Percentiles rank a stretch among this genome's conserved stretches.
These are phyloP conservation scores for Aplodontia rufa DNA, from an alignment of 2,113 vertebrate genomes.

Conservation along the genomic window DNA sequence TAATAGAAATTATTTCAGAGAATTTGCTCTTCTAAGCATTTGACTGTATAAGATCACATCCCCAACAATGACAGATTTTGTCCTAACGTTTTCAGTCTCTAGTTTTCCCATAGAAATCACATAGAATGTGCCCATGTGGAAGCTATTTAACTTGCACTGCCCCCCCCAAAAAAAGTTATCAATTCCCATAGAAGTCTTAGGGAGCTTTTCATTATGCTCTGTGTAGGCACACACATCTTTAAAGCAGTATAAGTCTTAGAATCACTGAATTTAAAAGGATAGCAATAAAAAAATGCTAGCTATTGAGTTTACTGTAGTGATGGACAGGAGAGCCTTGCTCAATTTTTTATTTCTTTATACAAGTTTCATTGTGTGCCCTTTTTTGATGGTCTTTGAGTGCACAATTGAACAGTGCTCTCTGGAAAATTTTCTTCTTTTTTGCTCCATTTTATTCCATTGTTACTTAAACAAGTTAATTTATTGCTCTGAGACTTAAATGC, in stretches of 20 bases:
- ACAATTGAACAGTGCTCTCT: conserved; percentile 41
- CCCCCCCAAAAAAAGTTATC: background rate
- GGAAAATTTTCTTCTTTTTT: conserved; percentile 25
- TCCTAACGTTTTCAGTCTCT: background rate
- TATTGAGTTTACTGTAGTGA: background rate
- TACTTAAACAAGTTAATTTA: conserved; percentile 58
- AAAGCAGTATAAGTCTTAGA: background rate
- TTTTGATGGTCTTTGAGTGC: conserved; percentile 23
- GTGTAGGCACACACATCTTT: background rate
- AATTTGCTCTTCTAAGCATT: background rate
- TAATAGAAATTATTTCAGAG: conserved; percentile 50
- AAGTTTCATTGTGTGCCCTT: conserved; percentile 30
- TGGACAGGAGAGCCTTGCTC: background rate
- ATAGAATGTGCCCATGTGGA: background rate
- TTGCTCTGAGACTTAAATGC: conserved; percentile 43
- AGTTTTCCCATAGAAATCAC: conserved; percentile 18
- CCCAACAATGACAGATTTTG: background rate
- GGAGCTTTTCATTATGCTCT: background rate
- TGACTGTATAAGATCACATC: background rate
- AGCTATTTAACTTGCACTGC: background rate
- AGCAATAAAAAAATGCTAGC: conserved; percentile 1
- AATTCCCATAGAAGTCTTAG: background rate
- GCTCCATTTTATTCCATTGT: conserved; percentile 55
- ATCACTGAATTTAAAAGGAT: background rate
- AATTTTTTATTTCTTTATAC: conserved; percentile 30